Base-by-base conservation (phyloP, 2,888 invertebrate genomes). In the Melanostoma scalare region DNA sequence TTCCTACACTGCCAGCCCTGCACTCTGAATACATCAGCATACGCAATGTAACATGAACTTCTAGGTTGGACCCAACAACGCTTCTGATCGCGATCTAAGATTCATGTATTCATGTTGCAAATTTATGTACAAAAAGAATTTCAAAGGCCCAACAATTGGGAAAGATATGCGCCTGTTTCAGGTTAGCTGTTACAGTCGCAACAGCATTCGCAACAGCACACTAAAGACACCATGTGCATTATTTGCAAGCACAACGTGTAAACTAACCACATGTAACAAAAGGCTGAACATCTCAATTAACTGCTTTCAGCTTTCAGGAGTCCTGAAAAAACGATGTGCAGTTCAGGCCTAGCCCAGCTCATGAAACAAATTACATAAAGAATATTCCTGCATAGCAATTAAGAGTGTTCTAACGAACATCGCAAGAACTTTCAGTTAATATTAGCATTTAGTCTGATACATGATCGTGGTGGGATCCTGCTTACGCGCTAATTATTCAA, bases 401-500 rank as follows among this genome's bases (percentile, higher is more conserved):
- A 77, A 46, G 68, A 78, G 56, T 73, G 77, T 56, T 65, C 46
- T 69, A 58, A 20, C 20, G 20, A 20, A 58, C 72, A 63, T 69
- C 52, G 61, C 71, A 61, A 69, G 56, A 65, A 71, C 71, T 48
- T 71, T 78, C 69, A 69, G 78, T 77, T 69, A 68, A 84, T 84
- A 84, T 84, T 74, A 79, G 85, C 80, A 80, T 85, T 85, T 85
- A 85, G 80, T 38, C 80, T 80, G 80, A 85, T 85, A 79, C 75
- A 80, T 80, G 85, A 85, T 85, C 80, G 75, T 80, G 85, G 75
- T 76, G 80, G 80, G 80, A 79, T 84, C 75, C 79, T 86, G 85
- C 78, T 77, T 81, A 75, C 82, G 81, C 77, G 85, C 85, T 86
- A 87, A 87, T 87, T 87, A 87, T 87, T 86, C 85, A 87, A 87